Evolutionary conservation across 2,113 vertebrate species (phyloP).

Genomic region (Pipra filicauda): DNA sequence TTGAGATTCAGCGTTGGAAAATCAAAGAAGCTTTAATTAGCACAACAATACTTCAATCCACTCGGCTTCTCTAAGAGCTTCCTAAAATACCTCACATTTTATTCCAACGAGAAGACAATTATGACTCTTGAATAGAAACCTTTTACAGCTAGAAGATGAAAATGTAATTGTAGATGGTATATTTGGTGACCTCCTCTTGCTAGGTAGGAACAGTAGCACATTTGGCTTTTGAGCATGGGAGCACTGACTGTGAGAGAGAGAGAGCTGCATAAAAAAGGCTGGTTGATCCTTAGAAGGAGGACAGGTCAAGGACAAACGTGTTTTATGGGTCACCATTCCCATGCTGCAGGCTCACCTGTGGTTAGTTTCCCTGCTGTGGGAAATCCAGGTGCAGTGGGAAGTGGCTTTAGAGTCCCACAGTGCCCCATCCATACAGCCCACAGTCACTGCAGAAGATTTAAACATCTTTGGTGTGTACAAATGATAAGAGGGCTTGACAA

Average conservation of each 20-base stretch:
- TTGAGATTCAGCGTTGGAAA: constrained; percentile 8
- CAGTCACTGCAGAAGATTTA: not conserved
- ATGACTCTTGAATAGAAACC: constrained; percentile 34
- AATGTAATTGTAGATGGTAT: constrained; percentile 37
- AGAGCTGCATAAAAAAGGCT: not conserved
- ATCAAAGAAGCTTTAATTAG: constrained; percentile 58
- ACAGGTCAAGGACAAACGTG: not conserved
- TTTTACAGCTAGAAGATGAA: constrained; percentile 31
- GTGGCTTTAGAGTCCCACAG: not conserved
- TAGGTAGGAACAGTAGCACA: not conserved
- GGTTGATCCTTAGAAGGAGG: not conserved
- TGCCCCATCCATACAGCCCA: not conserved
- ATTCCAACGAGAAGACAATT: constrained; percentile 28
- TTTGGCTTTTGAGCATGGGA: not conserved
- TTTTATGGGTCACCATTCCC: not conserved
- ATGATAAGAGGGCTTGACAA: not conserved
- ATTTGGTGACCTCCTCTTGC: constrained; percentile 64
- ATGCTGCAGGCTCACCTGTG: not conserved
- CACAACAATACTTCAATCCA: constrained; percentile 39
- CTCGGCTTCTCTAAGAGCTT: constrained; percentile 29
- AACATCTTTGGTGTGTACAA: not conserved
- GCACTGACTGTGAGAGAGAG: not conserved
- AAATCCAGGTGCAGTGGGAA: not conserved
- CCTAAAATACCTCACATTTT: constrained; percentile 39
- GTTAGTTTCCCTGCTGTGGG: not conserved